A percentile compares a stretch with the other conserved stretches of the same genome.
Conservation (phyloP, 2,888 invertebrate species). For the Polydesmus complanatus region DNA sequence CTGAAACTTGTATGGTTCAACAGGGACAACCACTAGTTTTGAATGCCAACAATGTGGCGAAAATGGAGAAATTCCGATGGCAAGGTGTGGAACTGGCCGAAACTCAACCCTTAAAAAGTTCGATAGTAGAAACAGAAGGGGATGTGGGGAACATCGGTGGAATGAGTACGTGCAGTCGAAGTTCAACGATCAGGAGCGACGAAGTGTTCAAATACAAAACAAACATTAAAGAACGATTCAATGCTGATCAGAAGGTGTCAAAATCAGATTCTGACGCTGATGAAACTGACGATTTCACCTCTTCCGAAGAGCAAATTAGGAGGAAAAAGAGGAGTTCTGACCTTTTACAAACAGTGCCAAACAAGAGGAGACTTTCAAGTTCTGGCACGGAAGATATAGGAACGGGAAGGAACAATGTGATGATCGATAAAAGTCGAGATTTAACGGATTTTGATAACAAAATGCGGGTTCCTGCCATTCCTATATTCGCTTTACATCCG, state of each 20-base stretch:
- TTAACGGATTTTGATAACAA: too few species aligned
- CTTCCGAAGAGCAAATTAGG: conserved; percentile 2
- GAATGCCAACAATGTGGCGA: background rate
- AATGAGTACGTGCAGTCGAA: conserved; percentile 9
- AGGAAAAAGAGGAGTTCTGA: background rate
- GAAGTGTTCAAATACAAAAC: conserved; percentile 76
- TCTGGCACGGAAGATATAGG: background rate
- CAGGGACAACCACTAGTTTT: background rate
- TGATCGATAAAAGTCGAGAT: background rate
- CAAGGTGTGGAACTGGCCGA: background rate
- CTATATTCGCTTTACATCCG: conserved; percentile 81
- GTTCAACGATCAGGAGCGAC: conserved; percentile 2
- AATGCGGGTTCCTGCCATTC: conserved; percentile 40
- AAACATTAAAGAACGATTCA: conserved; percentile 77
- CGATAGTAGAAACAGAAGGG: conserved; percentile 3
- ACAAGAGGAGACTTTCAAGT: background rate
- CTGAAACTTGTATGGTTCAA: background rate
- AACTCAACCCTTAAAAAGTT: conserved; percentile 3
- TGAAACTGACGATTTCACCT: background rate
- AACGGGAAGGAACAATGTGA: background rate
- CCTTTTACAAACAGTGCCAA: background rate
- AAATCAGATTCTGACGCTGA: background rate
- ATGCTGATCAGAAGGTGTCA: conserved; percentile 30
- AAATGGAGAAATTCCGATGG: background rate
- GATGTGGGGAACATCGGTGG: background rate